A percentile compares a stretch with the other conserved stretches of the same genome.
Evolutionary conservation across 2,888 invertebrate species (phyloP).

Genomic region (Plagiodera versicolora): DNA sequence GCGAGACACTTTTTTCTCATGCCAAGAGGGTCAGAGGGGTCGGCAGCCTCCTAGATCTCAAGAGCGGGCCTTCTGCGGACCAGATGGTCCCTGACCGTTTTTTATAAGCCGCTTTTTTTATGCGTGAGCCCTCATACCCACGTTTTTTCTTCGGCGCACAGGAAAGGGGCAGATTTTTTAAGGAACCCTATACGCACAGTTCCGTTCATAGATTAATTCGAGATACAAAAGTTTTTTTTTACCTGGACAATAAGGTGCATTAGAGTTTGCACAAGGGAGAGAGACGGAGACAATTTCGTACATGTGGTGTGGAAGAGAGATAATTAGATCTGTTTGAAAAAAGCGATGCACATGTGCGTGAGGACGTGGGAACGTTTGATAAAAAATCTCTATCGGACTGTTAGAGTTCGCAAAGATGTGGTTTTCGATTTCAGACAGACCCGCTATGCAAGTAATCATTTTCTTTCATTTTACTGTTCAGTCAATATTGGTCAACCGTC

Average conservation of each 20-base stretch:
- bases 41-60: slow-evolving; percentile 48
- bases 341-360: slow-evolving; percentile 49
- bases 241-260: slow-evolving; percentile 54
- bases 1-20: slow-evolving; percentile 44
- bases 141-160: slow-evolving; percentile 47
- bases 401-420: slow-evolving; percentile 34
- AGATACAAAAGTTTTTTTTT: slow-evolving; percentile 49
- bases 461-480: slow-evolving; percentile 45
- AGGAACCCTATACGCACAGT: slow-evolving; percentile 54
- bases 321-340: slow-evolving; percentile 38
- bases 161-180: slow-evolving; percentile 57
- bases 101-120: slow-evolving; percentile 55
- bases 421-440: slow-evolving; percentile 37
- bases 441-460: slow-evolving; percentile 43
- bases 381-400: slow-evolving; percentile 43
- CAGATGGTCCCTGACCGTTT: slow-evolving; percentile 56
- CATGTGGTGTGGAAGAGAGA: slow-evolving; percentile 32
- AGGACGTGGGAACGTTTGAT: slow-evolving; percentile 45
- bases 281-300: slow-evolving; percentile 22
- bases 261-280: slow-evolving; percentile 51
- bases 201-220: slow-evolving; percentile 56
- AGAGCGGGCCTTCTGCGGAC: slow-evolving; percentile 50
- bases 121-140: slow-evolving; percentile 44
- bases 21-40: slow-evolving; percentile 49
- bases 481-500: slow-evolving; percentile 47